Base-by-base conservation (phyloP, 2,888 invertebrate species). In the Parasteatoda lunata region DNA sequence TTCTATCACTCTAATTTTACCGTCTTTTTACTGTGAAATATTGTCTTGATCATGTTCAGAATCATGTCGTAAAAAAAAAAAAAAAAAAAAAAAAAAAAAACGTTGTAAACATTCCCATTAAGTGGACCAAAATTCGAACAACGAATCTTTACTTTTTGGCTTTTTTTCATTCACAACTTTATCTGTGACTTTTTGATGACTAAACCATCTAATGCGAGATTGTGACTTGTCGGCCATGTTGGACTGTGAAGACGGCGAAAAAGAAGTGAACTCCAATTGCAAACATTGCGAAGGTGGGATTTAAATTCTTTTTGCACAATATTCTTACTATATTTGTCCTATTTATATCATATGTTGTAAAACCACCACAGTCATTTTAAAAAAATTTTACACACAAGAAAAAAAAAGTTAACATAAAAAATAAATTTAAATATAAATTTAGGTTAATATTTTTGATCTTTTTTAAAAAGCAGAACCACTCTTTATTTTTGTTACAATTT, bases 211-310 rank as follows among this genome's bases (percentile, higher is more conserved):
- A 65, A 85, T 80, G 85, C 80, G 76, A 49, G 85, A 85, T 76
- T 64, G 85, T 64, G 79, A 80, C 80, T 76, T 64, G 76, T 49
- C 85, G 85, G 85, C 85, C 85, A 85, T 85, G 85, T 85, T 85
- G 80, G 85, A 85, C 80, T 85, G 85, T 85, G 85, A 85, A 71
- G 85, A 85, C 85, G 80, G 80, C 64, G 85, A 80, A 71, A 85
- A 80, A 80, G 76, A 80, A 59, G 79, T 69, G 15, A 84, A 84
- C 84, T 84, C 84, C 85, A 80, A 85, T 79, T 85, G 85, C 76
- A 85, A 76, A 77, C 85, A 85, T 66, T 85, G 85, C 80, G 80
- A 85, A 85, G 85, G 85, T 85, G 80, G 71, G 85, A 11, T 54
- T 54, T 30, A 30, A 30, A 30, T 30, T 30, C 30, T 30, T 30